phyloP scores from a whole-genome alignment of 2,113 vertebrate genomes.

The Malurus alboscapulatus region DNA sequence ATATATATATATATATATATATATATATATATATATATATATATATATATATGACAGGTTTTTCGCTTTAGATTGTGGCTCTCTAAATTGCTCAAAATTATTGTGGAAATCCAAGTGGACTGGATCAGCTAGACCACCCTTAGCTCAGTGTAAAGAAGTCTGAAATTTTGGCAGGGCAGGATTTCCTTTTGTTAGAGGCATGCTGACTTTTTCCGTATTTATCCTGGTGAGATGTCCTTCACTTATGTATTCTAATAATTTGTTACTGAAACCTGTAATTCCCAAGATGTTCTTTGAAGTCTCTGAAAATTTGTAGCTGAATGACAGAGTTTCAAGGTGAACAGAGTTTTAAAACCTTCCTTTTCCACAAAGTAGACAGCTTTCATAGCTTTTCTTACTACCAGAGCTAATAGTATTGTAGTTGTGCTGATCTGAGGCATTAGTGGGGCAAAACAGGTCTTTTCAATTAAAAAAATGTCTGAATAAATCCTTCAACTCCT shows the following conservation, averaged over 20 bases:
- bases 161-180: neutral
- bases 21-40: no score
- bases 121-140: neutral
- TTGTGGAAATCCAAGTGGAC: neutral
- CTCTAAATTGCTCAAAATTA: neutral
- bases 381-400: neutral
- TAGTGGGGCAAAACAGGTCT: rapidly evolving
- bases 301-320: neutral
- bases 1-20: no score
- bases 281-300: neutral
- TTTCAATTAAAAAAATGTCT: neutral
- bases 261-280: neutral
- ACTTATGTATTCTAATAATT: neutral
- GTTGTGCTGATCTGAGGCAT: neutral
- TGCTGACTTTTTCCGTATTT: neutral
- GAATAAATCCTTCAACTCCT: neutral
- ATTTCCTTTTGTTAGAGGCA: neutral
- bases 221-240: neutral
- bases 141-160: neutral
- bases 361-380: neutral
- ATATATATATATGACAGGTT: neutral
- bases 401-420: neutral
- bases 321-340: neutral
- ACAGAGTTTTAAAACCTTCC: neutral
- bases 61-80: neutral